Evolutionary conservation across 92 coral and sea anemone genomes (phyloP).

Genomic region (Zoanthus solanderi): DNA sequence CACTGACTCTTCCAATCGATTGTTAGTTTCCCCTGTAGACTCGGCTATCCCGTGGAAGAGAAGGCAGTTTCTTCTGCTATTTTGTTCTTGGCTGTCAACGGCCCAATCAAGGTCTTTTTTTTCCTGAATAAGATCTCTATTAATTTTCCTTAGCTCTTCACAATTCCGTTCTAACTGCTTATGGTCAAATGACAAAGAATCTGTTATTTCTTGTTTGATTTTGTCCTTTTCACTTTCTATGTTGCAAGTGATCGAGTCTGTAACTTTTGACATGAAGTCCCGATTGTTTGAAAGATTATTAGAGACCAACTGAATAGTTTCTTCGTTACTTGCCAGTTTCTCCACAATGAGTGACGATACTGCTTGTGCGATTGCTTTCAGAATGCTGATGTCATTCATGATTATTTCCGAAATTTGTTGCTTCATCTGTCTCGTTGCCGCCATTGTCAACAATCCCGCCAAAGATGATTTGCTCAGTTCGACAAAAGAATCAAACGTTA

Average conservation of each 20-base stretch:
- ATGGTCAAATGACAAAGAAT: slow-evolving; percentile 11
- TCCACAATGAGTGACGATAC: background rate
- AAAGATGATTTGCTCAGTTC: background rate
- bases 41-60: slow-evolving; percentile 13
- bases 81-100: slow-evolving; percentile 3
- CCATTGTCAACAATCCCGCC: background rate
- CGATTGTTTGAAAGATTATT: background rate
- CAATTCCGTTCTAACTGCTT: background rate
- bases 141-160: background rate
- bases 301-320: background rate
- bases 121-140: background rate
- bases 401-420: background rate
- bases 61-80: slow-evolving; percentile 5
- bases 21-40: background rate
- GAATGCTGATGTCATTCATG: background rate
- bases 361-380: background rate
- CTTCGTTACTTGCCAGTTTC: background rate
- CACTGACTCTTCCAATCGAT: background rate
- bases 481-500: background rate
- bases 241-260: background rate
- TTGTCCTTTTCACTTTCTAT: background rate
- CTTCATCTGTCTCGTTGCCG: slow-evolving; percentile 11
- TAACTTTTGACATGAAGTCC: background rate
- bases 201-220: background rate
- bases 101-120: background rate